Evolutionary conservation across 2,888 invertebrate species (phyloP).

Genomic region (Gibbula magus): DNA sequence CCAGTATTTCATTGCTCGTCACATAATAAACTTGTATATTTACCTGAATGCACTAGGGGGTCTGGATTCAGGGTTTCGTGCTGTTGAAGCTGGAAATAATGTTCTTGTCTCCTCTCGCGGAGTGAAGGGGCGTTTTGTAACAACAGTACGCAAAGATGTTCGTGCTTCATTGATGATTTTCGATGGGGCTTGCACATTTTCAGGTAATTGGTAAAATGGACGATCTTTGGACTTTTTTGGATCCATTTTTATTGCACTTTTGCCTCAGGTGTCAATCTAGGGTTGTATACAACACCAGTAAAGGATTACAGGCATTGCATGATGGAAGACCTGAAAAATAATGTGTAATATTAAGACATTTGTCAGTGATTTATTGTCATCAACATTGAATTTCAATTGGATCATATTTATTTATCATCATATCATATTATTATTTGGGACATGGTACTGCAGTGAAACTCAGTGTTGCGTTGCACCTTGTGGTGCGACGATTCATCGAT

Average conservation of each 20-base stretch:
- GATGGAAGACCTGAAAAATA: neutral
- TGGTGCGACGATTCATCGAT: too few species aligned
- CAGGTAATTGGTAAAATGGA: constrained; percentile 71
- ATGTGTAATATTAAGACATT: too few species aligned
- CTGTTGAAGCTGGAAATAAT: constrained; percentile 80
- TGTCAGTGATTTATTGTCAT: too few species aligned
- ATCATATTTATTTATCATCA: too few species aligned
- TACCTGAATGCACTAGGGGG: constrained; percentile 75
- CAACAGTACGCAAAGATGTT: constrained; percentile 79
- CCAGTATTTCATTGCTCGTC: too few species aligned
- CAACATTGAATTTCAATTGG: too few species aligned
- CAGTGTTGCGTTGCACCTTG: too few species aligned
- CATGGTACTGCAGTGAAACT: too few species aligned
- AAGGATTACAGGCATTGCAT: neutral
- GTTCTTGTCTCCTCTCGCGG: constrained; percentile 87
- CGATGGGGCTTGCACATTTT: constrained; percentile 65
- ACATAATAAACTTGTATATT: neutral
- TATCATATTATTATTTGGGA: too few species aligned
- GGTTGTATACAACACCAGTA: neutral
- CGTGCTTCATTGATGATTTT: constrained; percentile 74
- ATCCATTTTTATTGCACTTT: neutral
- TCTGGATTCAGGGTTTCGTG: constrained; percentile 67
- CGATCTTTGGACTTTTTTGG: constrained; percentile 55
- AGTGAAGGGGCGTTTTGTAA: constrained; percentile 90
- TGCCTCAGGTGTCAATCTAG: neutral